Base-by-base conservation (phyloP, 2,888 invertebrate genomes). In the Ceramica pisi region DNA sequence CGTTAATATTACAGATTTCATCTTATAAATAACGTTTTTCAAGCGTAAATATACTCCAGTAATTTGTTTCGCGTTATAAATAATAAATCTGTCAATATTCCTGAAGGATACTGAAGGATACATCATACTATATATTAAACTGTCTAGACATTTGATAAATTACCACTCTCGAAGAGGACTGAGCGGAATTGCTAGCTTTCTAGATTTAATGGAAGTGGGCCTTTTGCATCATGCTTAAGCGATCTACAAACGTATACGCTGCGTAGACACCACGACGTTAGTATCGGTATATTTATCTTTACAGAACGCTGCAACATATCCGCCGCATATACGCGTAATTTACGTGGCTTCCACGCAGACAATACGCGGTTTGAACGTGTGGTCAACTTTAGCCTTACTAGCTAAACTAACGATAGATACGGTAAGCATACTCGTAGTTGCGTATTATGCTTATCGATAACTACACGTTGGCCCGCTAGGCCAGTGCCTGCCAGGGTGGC, bases 141-240 rank as follows among this genome's bases (percentile, higher is more conserved):
- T 63, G 80, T 77, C 80, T 74, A 62, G 61, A 65, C 48, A 8
- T 57, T 74, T 75, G 81, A 78, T 78, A 65, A 75, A 78, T 69
- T 55, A 64, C 55, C 26, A 5, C 48, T 23, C 21, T 56, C 55
- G 41, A 60, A 63, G 31, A 44, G 57, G 62, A 9, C 38, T 50
- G 41, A 62, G 53, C 1, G n/a, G 26, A 64, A 56, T 78, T 55
- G 59, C 26, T 31, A 53, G 66, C 31, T 62, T 59, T 59, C n/a
- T 66, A 62, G 59, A 71, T 62, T 59, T 23, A 57, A 38, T 78
- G 31, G 14, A 46, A 38, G n/a, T 46, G 23, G 26, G 12, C 8
- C 50, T 8, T 41, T 59, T 44, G 19, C 9, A 14, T 55, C 35
- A 19, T 8, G n/a, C 64, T 10, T 53, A 26, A 55, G 31, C 10